These are phyloP conservation scores for Hylaea fasciaria DNA, from an alignment of 2,888 invertebrate species.

Conservation along the genomic window DNA sequence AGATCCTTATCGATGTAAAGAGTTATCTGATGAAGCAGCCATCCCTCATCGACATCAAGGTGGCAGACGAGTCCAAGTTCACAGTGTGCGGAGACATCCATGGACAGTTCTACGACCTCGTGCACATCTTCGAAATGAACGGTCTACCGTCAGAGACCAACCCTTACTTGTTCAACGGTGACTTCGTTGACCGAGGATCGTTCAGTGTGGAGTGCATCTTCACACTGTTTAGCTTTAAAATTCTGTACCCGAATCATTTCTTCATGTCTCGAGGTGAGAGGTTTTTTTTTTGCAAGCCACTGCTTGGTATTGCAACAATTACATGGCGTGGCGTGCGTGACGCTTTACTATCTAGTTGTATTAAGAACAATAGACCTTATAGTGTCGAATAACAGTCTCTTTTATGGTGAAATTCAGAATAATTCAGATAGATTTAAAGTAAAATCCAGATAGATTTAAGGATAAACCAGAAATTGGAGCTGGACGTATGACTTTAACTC, in stretches of 20 bases:
- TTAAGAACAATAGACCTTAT: no score
- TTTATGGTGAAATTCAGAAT: no score
- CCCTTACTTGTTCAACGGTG: constrained; percentile 99
- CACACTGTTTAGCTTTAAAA: constrained; percentile 97
- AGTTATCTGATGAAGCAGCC: constrained; percentile 92
- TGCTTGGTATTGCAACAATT: no score
- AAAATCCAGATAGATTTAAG: no score
- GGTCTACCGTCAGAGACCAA: constrained; percentile 97
- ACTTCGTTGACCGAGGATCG: constrained; percentile 99
- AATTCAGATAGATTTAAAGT: no score
- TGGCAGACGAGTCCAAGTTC: constrained; percentile 95
- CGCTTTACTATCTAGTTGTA: no score
- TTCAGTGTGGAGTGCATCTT: constrained; percentile 99
- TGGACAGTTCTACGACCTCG: constrained; percentile 98
- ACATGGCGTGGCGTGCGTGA: no score
- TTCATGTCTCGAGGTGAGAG: constrained; percentile 97
- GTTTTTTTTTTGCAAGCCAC: neutral
- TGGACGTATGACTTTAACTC: no score
- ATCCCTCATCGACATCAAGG: constrained; percentile 94
- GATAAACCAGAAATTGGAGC: no score
- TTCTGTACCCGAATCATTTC: constrained; percentile 98
- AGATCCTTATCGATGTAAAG: constrained; percentile 97
- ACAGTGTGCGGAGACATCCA: constrained; percentile 99
- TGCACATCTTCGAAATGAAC: constrained; percentile 98
- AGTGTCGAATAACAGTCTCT: no score